Base-by-base conservation (phyloP, 2,113 vertebrate genomes). In the Elgaria multicarinata region DNA sequence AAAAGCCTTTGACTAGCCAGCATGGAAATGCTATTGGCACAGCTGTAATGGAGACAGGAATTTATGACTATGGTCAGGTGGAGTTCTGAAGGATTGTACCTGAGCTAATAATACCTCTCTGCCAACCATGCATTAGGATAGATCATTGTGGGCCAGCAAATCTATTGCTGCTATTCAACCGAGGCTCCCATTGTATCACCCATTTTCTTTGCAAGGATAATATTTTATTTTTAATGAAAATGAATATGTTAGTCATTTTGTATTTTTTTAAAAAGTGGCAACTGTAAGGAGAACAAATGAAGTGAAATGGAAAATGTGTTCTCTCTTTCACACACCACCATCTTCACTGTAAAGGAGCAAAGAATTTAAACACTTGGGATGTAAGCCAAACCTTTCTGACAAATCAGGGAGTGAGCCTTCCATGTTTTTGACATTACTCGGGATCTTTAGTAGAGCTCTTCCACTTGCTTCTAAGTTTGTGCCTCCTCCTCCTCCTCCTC, bases 11-110 rank as follows among this genome's bases (percentile, higher is more conserved):
- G 97, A 96, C 97, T 97, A 96, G 93, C 94, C 96, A 96, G 95
- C 94, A 93, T 96, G 94, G 96, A 96, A 95, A 95, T 87, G 85
- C 95, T 96, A 96, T 96, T 98, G 97, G 97, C 95, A 97, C 95
- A 95, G 93, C 94, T 97, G 93, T 97, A 96, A 97, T 94, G 95
- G 96, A 96, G 94, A 96, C 94, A 94, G 92, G 92, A 95, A 98
- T 98, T 96, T 97, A 97, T 97, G 94, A 89, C 94, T 84, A 78
- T 1, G 44, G 93, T 94, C 96, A 96, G 95, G 94, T 95, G 94
- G 90, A 92, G 76, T 93, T 93, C 94, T 95, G 94, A 95, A 90
- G 85, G 92, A 95, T 96, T 90, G 87, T 91, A 89, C 93, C 92
- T 95, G 88, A 96, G 94, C 82, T 95, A 95, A 95, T 97, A 95